A percentile compares a stretch with the other conserved stretches of the same genome.
These are phyloP conservation scores for Heliothis subflexa DNA, from an alignment of 1,140 invertebrate species.

Conservation along the genomic window DNA sequence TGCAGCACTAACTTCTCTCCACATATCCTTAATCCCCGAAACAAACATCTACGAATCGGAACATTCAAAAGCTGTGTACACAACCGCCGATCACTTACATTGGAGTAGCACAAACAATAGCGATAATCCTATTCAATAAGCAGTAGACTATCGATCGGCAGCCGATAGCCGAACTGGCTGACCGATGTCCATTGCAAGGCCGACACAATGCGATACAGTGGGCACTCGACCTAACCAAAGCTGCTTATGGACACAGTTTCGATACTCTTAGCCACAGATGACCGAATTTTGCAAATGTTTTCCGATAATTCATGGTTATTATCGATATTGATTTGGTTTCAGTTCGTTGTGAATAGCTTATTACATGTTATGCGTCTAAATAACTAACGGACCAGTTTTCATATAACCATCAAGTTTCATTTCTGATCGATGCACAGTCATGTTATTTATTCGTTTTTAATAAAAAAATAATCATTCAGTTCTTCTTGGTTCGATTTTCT, in stretches of 20 bases:
- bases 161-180: conserved; percentile 55
- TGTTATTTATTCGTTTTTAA: too few species aligned
- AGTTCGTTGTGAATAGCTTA: neutral
- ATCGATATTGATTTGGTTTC: conserved; percentile 10
- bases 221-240: conserved; percentile 73
- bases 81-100: conserved; percentile 30
- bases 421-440: too few species aligned
- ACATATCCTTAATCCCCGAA: neutral
- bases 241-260: conserved; percentile 65
- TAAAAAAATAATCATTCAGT: too few species aligned
- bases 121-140: conserved; percentile 47
- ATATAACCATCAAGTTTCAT: too few species aligned
- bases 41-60: conserved; percentile 4
- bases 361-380: too few species aligned
- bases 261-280: conserved; percentile 63
- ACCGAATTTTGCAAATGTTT: conserved; percentile 58
- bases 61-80: conserved; percentile 32
- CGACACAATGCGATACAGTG: conserved; percentile 71
- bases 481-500: too few species aligned
- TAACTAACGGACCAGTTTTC: too few species aligned
- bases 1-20: neutral
- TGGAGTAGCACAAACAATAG: conserved; percentile 41
- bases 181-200: conserved; percentile 64
- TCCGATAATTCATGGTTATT: conserved; percentile 48
- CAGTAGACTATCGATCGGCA: conserved; percentile 49